Conservation (phyloP, 2,888 invertebrate genomes). For the Brachypterus glaber region DNA sequence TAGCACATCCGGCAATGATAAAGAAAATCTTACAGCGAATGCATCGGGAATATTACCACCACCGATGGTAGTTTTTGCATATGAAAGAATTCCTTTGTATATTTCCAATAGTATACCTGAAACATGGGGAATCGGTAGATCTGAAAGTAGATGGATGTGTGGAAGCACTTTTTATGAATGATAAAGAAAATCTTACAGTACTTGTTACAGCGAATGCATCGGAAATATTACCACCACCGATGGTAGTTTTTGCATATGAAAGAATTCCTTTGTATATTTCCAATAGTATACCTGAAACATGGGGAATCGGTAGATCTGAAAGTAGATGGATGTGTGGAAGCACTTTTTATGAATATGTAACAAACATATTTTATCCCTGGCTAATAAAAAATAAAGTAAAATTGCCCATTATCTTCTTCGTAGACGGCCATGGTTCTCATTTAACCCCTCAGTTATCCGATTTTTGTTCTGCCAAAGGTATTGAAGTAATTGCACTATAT, state of each 20-base stretch:
- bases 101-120: constrained; percentile 18
- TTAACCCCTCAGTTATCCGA: constrained; percentile 12
- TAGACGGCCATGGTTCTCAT: constrained; percentile 12
- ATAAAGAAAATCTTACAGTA: constrained; percentile 25
- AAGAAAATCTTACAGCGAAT: constrained; percentile 26
- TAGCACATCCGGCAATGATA: constrained; percentile 2
- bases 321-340: constrained; percentile 31
- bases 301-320: constrained; percentile 27
- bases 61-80: constrained; percentile 29
- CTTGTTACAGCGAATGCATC: constrained; percentile 27
- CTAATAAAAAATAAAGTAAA: constrained; percentile 14
- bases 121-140: constrained; percentile 26
- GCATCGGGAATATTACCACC: constrained; percentile 26
- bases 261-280: constrained; percentile 21
- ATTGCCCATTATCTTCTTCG: constrained; percentile 12
- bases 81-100: constrained; percentile 23
- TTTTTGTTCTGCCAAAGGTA: constrained; percentile 13
- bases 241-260: constrained; percentile 29
- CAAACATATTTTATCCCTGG: constrained; percentile 31
- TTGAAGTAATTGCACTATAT: constrained; percentile 9
- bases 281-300: constrained; percentile 19
- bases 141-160: constrained; percentile 32
- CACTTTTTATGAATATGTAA: constrained; percentile 32
- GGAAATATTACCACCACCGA: constrained; percentile 26
- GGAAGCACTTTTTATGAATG: constrained; percentile 31